These are phyloP conservation scores for Brachyalestes nurse DNA, from an alignment of 2,797 vertebrate species.

Conservation along the genomic window DNA sequence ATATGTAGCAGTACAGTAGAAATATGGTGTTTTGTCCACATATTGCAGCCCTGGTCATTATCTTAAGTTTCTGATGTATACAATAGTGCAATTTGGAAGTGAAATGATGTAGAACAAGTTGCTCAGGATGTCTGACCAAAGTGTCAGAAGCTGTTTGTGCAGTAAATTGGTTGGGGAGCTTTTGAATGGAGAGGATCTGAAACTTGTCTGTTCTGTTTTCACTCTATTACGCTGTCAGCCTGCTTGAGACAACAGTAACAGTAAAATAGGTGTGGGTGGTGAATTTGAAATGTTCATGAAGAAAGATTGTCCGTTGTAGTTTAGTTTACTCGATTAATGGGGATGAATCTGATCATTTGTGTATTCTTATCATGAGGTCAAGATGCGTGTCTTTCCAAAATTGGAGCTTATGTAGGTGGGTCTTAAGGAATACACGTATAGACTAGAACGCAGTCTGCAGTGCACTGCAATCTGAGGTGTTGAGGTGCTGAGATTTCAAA, in stretches of 20 bases:
- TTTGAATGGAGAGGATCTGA: conserved; percentile 74
- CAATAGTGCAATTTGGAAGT: neutral
- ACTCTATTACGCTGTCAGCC: too few relatives aligned
- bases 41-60: too few relatives aligned
- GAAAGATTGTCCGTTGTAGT: neutral
- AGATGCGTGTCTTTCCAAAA: neutral
- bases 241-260: neutral
- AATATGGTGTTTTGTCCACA: too few relatives aligned
- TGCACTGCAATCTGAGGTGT: neutral
- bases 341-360: too few relatives aligned
- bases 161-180: conserved; percentile 36
- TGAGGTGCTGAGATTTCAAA: conserved; percentile 65
- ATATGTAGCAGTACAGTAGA: too few relatives aligned
- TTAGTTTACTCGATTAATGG: neutral
- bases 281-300: neutral
- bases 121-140: neutral
- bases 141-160: neutral
- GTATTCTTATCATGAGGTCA: too few relatives aligned
- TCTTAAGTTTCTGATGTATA: too few relatives aligned
- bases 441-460: neutral
- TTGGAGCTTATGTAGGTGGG: neutral
- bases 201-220: conserved; percentile 69
- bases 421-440: neutral
- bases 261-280: conserved; percentile 49
- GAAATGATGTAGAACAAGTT: neutral